Conservation (phyloP, 2,113 vertebrate genomes). For the Leuciscus idus region DNA sequence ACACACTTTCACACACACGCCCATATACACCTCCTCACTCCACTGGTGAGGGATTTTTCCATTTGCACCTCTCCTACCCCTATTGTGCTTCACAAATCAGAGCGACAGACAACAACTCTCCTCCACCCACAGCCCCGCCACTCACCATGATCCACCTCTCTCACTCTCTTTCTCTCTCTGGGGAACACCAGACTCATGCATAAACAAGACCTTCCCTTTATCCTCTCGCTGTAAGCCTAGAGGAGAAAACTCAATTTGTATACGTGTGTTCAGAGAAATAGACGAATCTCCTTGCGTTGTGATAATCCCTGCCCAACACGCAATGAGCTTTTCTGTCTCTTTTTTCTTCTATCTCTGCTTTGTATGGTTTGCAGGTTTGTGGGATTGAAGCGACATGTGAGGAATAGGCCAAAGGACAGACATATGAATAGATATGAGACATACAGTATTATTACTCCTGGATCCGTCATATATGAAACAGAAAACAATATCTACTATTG, state of each 20-base stretch:
- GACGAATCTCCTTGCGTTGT: constrained; percentile 18
- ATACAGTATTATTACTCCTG: background rate
- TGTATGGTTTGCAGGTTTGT: constrained; percentile 46
- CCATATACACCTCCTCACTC: constrained; percentile 62
- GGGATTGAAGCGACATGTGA: constrained; percentile 15
- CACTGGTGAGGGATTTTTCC: constrained; percentile 74
- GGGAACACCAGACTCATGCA: constrained; percentile 65
- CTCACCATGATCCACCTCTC: constrained; percentile 37
- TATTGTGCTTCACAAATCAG: constrained; percentile 64
- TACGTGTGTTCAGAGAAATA: constrained; percentile 15
- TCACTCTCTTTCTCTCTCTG: constrained; percentile 36
- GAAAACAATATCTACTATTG: constrained; percentile 1
- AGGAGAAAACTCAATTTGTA: constrained; percentile 55
- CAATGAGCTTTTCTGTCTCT: constrained; percentile 10
- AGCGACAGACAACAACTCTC: constrained; percentile 74
- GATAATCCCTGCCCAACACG: constrained; percentile 31
- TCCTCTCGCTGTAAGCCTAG: constrained; percentile 31
- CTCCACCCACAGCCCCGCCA: constrained; percentile 55
- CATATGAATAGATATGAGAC: background rate
- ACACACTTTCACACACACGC: constrained; percentile 36
- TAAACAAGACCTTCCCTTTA: constrained; percentile 61
- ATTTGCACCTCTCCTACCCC: constrained; percentile 80
- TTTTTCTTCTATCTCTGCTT: constrained; percentile 8
- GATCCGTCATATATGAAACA: background rate
- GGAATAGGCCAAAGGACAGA: background rate